Evolutionary conservation across 2,797 vertebrate species (phyloP).

Genomic region (Cossypha niveicapilla): DNA sequence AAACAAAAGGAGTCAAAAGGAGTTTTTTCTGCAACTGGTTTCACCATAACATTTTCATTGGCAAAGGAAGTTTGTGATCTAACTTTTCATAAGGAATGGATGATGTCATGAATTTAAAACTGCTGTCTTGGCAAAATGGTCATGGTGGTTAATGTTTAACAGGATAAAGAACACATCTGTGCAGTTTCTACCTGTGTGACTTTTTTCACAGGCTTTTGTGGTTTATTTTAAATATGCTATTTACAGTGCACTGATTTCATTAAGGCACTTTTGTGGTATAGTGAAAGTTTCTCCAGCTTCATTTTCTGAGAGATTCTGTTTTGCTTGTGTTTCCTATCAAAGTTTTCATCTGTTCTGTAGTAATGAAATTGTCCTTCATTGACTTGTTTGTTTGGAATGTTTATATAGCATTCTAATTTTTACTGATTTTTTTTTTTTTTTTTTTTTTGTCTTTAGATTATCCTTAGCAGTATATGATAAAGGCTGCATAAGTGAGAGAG

Average conservation of each 20-base stretch:
- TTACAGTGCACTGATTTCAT: neutral
- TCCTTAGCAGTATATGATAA: neutral
- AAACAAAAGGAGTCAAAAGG: neutral
- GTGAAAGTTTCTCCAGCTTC: neutral
- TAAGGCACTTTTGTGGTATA: neutral
- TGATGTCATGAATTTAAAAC: neutral
- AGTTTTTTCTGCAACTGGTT: neutral
- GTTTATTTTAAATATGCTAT: neutral
- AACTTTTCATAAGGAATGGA: neutral
- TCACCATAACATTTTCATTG: neutral
- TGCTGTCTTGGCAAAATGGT: neutral
- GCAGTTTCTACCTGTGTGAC: neutral
- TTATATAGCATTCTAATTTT: neutral
- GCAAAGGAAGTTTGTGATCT: neutral
- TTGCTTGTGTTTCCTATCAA: neutral
- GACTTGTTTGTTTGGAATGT: neutral
- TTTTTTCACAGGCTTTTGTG: neutral
- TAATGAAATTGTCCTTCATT: neutral
- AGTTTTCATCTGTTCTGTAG: neutral
- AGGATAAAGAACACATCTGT: neutral
- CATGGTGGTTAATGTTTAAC: neutral
- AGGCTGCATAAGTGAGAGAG: neutral
- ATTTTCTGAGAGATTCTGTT: neutral
- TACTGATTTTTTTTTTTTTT: accelerated
- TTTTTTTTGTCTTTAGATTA: neutral